Percentiles rank a stretch among this genome's conserved stretches.
Evolutionary conservation across 2,113 vertebrate species (phyloP).

Genomic region (Pseudolaguvia tuberculata): DNA sequence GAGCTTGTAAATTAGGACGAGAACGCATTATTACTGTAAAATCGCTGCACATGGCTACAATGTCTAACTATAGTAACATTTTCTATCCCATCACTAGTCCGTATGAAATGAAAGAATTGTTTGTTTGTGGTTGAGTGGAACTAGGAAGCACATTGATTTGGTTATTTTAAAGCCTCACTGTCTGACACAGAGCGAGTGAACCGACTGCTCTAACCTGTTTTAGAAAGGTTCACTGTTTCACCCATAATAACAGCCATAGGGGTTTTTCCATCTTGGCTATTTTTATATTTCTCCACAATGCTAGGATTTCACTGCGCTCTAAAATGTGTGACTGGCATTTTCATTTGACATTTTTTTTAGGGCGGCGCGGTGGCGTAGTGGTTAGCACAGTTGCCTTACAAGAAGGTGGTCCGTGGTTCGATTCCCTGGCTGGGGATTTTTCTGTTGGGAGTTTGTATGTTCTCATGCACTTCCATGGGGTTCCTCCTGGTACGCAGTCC

Average conservation of each 20-base stretch:
- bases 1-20: background rate
- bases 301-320: background rate
- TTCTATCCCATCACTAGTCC: too few relatives aligned
- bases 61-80: background rate
- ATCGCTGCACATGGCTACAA: background rate
- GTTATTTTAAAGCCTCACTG: background rate
- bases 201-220: constrained; percentile 6
- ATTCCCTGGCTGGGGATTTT: too few relatives aligned
- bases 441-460: too few relatives aligned
- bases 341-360: too few relatives aligned
- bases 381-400: too few relatives aligned
- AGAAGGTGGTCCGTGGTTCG: too few relatives aligned
- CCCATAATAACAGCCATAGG: background rate
- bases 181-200: background rate
- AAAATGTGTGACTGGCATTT: too few relatives aligned
- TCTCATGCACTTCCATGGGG: too few relatives aligned
- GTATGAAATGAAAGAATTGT: background rate
- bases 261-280: background rate
- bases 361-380: too few relatives aligned
- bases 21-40: background rate
- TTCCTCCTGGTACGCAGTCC: too few relatives aligned
- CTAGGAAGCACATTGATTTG: constrained; percentile 5
- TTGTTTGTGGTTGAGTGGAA: background rate
- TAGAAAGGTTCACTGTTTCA: constrained; percentile 2
- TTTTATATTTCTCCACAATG: background rate